Base-by-base conservation (phyloP, 2,113 vertebrate species). In the Bubalus kerabau region DNA sequence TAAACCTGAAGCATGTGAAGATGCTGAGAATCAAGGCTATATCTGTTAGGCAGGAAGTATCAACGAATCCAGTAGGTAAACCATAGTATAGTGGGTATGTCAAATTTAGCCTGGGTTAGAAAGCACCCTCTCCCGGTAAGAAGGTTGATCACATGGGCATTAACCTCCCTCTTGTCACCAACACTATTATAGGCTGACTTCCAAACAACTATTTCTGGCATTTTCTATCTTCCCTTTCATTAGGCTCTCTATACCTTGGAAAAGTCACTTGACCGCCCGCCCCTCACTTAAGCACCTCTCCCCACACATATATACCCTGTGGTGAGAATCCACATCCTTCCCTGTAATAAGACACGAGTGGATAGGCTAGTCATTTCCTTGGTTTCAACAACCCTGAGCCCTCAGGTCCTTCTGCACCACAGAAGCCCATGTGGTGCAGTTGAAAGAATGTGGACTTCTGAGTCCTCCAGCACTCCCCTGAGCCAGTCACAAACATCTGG, bases 401-500 rank as follows among this genome's bases (percentile, higher is more conserved):
- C 60, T 76, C 32, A 40, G 43, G 36, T 87, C 40, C 90, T 19
- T 40, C 40, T 40, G 40, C 40, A 40, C 40, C 40, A 40, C 40
- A 21, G 16, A 40, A 91, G 32, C 90, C 19, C 17, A 5, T n/a
- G 16, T 28, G 84, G 5, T 19, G 2, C 5, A 48, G 64, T 26
- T 17, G 46, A 59, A 59, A 91, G 81, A 62, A 17, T 30, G 17
- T 8, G 24, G 43, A 32, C 16, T 83, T 84, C 88, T 78, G 93
- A 94, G 67, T 88, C 91, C 94, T 80, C 11, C 17, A 83, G 87
- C 36, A 12, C n/a, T 74, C 74, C 80, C 40, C 24, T 16, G 56
- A 95, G 71, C 86, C 64, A 67, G 64, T 90, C 52, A 19, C 59
- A 91, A 59, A 91, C 56, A 91, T 13, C 87, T 64, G 36, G 40